A percentile compares a stretch with the other conserved stretches of the same genome.
phyloP scores from a whole-genome alignment of 2,888 invertebrate species.

The Pyralis farinalis region DNA sequence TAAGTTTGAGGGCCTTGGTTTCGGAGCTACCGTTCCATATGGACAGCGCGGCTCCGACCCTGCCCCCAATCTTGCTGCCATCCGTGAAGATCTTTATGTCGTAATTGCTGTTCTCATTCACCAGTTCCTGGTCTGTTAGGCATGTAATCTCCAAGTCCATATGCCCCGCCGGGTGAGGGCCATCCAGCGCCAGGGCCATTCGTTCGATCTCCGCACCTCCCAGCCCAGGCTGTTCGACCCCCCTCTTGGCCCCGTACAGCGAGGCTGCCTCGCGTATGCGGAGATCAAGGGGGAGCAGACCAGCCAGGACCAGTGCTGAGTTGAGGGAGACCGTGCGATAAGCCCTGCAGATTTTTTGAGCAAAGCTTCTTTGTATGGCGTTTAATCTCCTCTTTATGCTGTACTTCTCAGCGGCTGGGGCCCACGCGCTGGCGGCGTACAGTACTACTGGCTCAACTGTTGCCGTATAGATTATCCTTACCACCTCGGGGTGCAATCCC shows the following conservation, averaged over 20 bases:
- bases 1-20: no score
- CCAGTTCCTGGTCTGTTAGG: constrained; percentile 7
- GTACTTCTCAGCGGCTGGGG: constrained; percentile 4
- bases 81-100: no score
- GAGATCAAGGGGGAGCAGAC: constrained; percentile 18
- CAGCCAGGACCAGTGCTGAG: constrained; percentile 7
- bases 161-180: constrained; percentile 13
- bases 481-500: constrained; percentile 2
- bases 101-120: background rate
- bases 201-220: constrained; percentile 17
- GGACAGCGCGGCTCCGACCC: no score
- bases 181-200: background rate
- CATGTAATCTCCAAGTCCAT: background rate
- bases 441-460: background rate
- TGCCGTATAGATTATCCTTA: background rate
- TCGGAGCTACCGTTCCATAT: no score
- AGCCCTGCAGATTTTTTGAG: constrained; percentile 12
- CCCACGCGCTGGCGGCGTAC: constrained; percentile 12
- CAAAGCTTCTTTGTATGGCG: constrained; percentile 11
- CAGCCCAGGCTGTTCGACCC: constrained; percentile 7
- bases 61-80: no score
- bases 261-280: constrained; percentile 15
- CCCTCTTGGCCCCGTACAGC: constrained; percentile 18
- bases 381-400: background rate
- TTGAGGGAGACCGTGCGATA: constrained; percentile 17